Conservation (phyloP, 2,797 vertebrate genomes). For the Crenichthys baileyi region DNA sequence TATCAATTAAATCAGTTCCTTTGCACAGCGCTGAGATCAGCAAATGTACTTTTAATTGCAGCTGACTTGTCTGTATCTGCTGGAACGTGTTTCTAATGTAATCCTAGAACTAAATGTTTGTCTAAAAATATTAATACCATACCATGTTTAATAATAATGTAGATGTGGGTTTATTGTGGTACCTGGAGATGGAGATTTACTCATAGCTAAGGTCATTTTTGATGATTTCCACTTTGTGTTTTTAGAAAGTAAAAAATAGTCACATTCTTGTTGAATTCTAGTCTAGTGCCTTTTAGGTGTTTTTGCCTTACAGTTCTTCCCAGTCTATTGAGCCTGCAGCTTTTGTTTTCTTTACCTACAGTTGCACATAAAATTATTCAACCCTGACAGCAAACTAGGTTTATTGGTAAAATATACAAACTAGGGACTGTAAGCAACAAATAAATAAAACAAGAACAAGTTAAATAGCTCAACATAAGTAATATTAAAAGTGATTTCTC, state of each 20-base stretch:
- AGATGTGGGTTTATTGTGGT: neutral
- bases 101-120: neutral
- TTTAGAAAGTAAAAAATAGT: neutral
- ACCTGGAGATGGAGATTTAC: neutral
- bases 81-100: slow-evolving; percentile 6
- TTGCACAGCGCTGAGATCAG: slow-evolving; percentile 6
- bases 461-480: neutral
- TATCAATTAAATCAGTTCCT: slow-evolving; percentile 19
- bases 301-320: neutral
- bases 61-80: slow-evolving; percentile 6
- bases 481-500: neutral
- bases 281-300: neutral
- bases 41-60: slow-evolving; percentile 6
- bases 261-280: neutral
- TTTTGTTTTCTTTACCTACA: neutral
- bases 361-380: neutral
- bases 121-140: neutral
- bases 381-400: neutral
- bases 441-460: neutral
- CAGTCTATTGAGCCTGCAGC: neutral
- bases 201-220: neutral
- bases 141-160: neutral
- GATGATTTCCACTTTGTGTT: neutral
- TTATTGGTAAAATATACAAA: neutral
- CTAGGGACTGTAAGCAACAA: neutral